Evolutionary conservation across 2,113 vertebrate species (phyloP).

Genomic region (Anguilla rostrata): DNA sequence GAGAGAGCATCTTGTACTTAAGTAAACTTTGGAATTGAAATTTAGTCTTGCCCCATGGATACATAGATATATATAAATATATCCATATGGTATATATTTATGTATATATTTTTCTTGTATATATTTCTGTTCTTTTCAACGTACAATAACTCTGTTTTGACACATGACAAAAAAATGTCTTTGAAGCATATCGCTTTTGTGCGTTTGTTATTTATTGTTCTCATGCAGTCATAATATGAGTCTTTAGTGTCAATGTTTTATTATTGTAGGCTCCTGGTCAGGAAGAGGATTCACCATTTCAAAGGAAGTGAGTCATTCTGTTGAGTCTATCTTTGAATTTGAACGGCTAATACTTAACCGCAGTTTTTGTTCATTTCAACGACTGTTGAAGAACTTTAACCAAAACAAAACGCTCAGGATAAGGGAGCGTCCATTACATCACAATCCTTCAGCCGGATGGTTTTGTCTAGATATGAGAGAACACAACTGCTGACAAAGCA

Average conservation of each 20-base stretch:
- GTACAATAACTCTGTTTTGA: too few relatives aligned
- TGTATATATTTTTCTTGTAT: too few relatives aligned
- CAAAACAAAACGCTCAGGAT: too few relatives aligned
- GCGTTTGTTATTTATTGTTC: background rate
- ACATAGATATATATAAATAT: background rate
- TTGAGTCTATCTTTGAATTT: background rate
- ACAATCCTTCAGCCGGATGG: too few relatives aligned
- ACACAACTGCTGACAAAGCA: too few relatives aligned
- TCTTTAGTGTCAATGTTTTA: background rate
- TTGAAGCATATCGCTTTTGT: background rate
- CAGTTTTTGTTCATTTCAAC: background rate
- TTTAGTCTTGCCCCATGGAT: background rate
- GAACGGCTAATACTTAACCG: background rate
- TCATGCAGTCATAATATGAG: background rate
- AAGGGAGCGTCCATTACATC: too few relatives aligned
- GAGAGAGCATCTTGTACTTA: background rate
- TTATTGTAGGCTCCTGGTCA: conserved; percentile 47
- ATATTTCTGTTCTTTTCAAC: too few relatives aligned
- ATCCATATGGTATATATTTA: too few relatives aligned
- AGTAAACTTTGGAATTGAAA: background rate
- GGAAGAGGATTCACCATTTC: conserved; percentile 61
- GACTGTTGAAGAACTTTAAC: too few relatives aligned
- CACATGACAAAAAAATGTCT: too few relatives aligned
- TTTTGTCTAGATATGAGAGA: too few relatives aligned
- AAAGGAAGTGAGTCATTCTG: conserved; percentile 65